Conservation (phyloP, 2,113 vertebrate species). For the human (Homo sapiens) region DNA sequence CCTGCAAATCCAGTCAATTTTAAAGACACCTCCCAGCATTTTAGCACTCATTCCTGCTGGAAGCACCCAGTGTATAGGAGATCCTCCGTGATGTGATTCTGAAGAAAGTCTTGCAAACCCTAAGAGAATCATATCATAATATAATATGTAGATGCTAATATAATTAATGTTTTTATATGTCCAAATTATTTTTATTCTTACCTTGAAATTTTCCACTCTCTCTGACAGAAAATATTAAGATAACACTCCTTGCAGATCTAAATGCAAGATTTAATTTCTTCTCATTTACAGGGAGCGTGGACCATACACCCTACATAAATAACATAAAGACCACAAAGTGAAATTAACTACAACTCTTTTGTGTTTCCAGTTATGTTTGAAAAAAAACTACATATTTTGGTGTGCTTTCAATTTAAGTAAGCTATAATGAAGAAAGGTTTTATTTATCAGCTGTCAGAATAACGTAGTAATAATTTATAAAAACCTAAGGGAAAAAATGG, state of each 20-base stretch:
- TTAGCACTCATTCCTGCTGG: constrained; percentile 99
- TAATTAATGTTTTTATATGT: constrained; percentile 7
- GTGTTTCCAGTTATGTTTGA: background rate
- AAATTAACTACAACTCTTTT: background rate
- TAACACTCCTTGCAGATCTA: constrained; percentile 93
- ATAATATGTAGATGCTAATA: constrained; percentile 15
- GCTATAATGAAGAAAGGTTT: background rate
- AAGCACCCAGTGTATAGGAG: constrained; percentile 98
- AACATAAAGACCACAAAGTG: background rate
- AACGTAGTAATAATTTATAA: background rate
- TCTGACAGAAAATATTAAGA: constrained; percentile 97
- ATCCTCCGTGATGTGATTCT: constrained; percentile 97
- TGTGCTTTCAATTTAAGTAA: constrained; percentile 37
- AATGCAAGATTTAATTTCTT: constrained; percentile 98
- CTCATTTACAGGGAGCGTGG: constrained; percentile 97
- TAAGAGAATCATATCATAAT: constrained; percentile 74
- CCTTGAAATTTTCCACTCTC: constrained; percentile 99
- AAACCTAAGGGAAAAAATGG: background rate
- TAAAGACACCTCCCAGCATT: constrained; percentile 98
- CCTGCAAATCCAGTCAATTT: constrained; percentile 99
- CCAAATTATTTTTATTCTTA: constrained; percentile 76
- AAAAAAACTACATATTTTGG: background rate
- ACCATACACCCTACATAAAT: constrained; percentile 95
- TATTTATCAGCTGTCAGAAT: background rate
- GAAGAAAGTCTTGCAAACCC: constrained; percentile 96